phyloP scores from a whole-genome alignment of 53 echinoderm and acorn worm species.

The Henricia sp. region DNA sequence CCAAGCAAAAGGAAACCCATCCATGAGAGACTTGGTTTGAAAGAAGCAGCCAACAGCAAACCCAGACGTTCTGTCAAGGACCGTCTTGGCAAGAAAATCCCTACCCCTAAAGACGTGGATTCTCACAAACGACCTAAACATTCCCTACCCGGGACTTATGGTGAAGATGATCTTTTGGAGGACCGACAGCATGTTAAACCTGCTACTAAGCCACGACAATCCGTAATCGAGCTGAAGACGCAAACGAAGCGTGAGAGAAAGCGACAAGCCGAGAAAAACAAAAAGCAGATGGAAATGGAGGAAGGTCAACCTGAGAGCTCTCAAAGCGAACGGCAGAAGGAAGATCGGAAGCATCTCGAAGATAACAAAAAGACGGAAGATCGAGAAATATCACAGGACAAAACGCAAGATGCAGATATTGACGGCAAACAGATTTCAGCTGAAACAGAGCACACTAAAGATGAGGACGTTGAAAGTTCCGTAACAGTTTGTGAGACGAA shows the following conservation, averaged over 20 bases:
- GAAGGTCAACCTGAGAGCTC: neutral
- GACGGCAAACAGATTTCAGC: neutral
- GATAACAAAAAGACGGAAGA: neutral
- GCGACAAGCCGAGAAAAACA: slow-evolving; percentile 24
- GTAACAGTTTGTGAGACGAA: neutral
- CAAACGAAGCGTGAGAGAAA: slow-evolving; percentile 48
- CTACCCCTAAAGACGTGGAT: slow-evolving; percentile 4
- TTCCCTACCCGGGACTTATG: neutral
- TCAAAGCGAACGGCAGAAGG: neutral
- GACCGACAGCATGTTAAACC: slow-evolving; percentile 21
- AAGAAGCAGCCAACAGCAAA: slow-evolving; percentile 42
- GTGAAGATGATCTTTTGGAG: slow-evolving; percentile 41
- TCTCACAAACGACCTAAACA: slow-evolving; percentile 7
- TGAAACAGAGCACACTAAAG: neutral
- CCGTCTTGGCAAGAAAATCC: slow-evolving; percentile 53
- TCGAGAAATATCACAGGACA: neutral
- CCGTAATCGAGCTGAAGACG: slow-evolving; percentile 59
- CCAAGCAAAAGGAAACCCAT: slow-evolving; percentile 61
- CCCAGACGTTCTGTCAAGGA: slow-evolving; percentile 70
- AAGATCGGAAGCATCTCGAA: neutral
- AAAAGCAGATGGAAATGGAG: slow-evolving; percentile 3
- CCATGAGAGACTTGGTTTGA: slow-evolving; percentile 71
- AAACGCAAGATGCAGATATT: neutral
- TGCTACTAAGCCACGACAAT: slow-evolving; percentile 41
- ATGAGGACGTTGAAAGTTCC: neutral